Conservation (phyloP, 1,140 invertebrate genomes). For the Mylabris phalerata region DNA sequence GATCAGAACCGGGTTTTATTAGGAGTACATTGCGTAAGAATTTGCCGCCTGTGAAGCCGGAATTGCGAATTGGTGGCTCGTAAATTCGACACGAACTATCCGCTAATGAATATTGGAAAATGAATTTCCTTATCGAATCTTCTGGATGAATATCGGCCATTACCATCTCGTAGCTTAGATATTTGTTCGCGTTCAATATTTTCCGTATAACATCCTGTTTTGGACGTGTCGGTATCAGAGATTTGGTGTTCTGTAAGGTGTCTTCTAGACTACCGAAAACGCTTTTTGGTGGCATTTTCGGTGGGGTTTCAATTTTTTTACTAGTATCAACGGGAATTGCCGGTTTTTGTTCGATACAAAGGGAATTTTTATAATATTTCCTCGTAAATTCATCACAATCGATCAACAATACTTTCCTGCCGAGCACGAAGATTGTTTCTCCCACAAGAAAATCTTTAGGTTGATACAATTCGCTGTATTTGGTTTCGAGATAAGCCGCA, state of each 20-base stretch:
- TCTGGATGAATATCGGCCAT: slow-evolving; percentile 63
- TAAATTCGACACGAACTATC: slow-evolving; percentile 56
- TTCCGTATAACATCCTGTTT: slow-evolving; percentile 61
- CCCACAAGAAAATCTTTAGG: slow-evolving; percentile 71
- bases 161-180: slow-evolving; percentile 52
- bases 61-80: slow-evolving; percentile 57
- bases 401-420: slow-evolving; percentile 64
- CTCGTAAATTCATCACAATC: slow-evolving; percentile 77
- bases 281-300: slow-evolving; percentile 54
- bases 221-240: slow-evolving; percentile 60
- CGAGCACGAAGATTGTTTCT: slow-evolving; percentile 58
- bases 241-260: slow-evolving; percentile 60
- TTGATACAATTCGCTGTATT: slow-evolving; percentile 56
- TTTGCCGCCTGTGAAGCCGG: slow-evolving; percentile 61
- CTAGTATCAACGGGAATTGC: slow-evolving; percentile 23
- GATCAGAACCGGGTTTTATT: slow-evolving; percentile 57
- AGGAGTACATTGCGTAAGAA: slow-evolving; percentile 62
- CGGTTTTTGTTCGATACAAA: slow-evolving; percentile 37
- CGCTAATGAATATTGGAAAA: slow-evolving; percentile 58
- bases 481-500: slow-evolving; percentile 51
- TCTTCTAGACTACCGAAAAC: slow-evolving; percentile 70
- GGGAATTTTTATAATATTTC: slow-evolving; percentile 50
- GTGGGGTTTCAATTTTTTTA: slow-evolving; percentile 10
- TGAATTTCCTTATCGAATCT: slow-evolving; percentile 56
- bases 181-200: slow-evolving; percentile 54